Evolutionary conservation across 2,113 vertebrate genomes (phyloP), one percentile per base, ranked within the genome.

Genomic region (Notothenia rossii): DNA sequence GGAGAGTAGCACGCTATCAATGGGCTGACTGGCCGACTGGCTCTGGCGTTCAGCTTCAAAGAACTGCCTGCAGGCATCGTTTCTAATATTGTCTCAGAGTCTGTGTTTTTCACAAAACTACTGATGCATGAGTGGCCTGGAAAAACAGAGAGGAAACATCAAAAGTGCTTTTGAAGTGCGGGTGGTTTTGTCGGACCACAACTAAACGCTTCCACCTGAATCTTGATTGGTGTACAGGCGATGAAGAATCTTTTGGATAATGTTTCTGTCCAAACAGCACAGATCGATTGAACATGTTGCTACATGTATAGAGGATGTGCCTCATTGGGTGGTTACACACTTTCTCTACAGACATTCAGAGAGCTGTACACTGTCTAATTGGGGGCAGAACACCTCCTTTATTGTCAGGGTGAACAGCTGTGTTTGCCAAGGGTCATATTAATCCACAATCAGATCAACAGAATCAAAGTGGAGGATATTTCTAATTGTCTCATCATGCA

Each of bases 11-110:
- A 91, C 70, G 88, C 90, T 81, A 94, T 89, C 85, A 86, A 86
- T 86, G 87, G 79, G 79, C 81, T 82, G 88, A 82, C 87, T 84
- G 86, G 90, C 87, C 81, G 86, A 82, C 85, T 65, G 88, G 85
- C 90, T 88, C 88, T 89, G 88, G 86, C 73, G 83, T 93, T 94
- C 89, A 88, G 92, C 92, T 93, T 94, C 93, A 95, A 93, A 94
- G 90, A 94, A 91, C 55, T 22, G 88, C 94, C 94, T 62, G 82
- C 79, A 54, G 94, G 93, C 89, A 84, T 87, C 77, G 69, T 88
- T 92, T 94, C 92, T 94, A 94, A 95, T 94, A 94, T 94, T 93
- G 92, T 95, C 91, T 93, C 91, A 87, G 89, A 93, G 89, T 88
- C 91, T 85, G 88, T 93, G 86, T 93, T 94, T 93, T 92, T 89